Evolutionary conservation across 2,888 invertebrate species (phyloP), one percentile per base, ranked within the genome.

Genomic region (Suillia variegata): DNA sequence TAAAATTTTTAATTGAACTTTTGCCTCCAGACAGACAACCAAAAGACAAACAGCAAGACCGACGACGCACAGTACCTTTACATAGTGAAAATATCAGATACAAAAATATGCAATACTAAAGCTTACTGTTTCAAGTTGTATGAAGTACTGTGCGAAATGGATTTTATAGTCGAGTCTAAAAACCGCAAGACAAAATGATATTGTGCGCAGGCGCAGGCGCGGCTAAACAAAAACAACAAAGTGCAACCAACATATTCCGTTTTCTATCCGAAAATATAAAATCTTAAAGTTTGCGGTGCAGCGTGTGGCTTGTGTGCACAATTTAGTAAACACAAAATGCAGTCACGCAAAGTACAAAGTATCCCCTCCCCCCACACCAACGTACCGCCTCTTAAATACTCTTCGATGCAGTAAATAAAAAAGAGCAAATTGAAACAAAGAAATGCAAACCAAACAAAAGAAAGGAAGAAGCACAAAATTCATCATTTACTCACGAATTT

Each of bases 1-100:
- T 42, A 42, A 51, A 68, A 71, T 67, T 69, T 71, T 74, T 76
- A 75, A 76, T 75, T 75, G 75, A 75, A 75, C 75, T 75, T 69
- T 76, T 76, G 75, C 73, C 72, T 69, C 62, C 64, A 67, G 69
- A 67, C 58, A 66, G 61, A 24, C 54, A 38, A 52, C 58, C 61
- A 66, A 62, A 62, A 64, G 61, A 61, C 53, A 24, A 24, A 26
- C 61, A 56, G 26, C 15, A 26, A 47, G 13, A 48, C 31, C 10
- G 22, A 42, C 22, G n/a, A n/a, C n/a, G n/a, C n/a, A n/a, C n/a
- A n/a, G n/a, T n/a, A n/a, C n/a, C n/a, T n/a, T n/a, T n/a, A n/a
- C n/a, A n/a, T n/a, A n/a, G n/a, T n/a, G n/a, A n/a, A n/a, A n/a
- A n/a, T n/a, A n/a, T n/a, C n/a, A n/a, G n/a, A n/a, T n/a, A n/a